A percentile compares a stretch with the other conserved stretches of the same genome.
Evolutionary conservation across 2,797 vertebrate species (phyloP).

Genomic region (Coccyzus lansbergi): DNA sequence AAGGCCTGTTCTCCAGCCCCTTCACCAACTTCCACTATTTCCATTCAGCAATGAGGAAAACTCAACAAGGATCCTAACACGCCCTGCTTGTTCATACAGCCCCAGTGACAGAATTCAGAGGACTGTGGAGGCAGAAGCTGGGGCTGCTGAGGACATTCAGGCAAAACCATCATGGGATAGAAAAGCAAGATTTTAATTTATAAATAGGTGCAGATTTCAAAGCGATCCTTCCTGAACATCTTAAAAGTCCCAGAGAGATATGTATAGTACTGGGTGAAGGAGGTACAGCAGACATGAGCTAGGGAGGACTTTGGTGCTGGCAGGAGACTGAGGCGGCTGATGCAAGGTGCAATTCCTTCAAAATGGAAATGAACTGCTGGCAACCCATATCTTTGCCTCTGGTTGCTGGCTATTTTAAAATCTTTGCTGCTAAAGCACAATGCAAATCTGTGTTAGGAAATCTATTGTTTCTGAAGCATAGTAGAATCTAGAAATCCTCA

Average conservation of each 20-base stretch:
- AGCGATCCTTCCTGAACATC: background rate
- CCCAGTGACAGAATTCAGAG: background rate
- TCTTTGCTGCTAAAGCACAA: background rate
- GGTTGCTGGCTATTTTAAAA: background rate
- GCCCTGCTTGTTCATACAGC: background rate
- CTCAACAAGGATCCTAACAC: background rate
- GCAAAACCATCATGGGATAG: background rate
- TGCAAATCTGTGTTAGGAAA: background rate
- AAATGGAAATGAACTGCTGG: background rate
- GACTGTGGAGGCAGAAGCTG: background rate
- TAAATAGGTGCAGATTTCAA: background rate
- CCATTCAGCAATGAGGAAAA: background rate
- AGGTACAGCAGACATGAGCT: fast-evolving
- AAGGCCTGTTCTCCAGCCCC: too few relatives aligned
- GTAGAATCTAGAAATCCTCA: background rate
- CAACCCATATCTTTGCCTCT: background rate
- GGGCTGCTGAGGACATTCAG: background rate
- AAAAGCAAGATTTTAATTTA: background rate
- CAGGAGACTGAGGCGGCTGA: fast-evolving
- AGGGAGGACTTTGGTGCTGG: background rate
- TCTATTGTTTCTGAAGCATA: background rate
- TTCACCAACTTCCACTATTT: too few relatives aligned
- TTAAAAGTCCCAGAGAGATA: background rate
- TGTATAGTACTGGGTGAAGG: background rate
- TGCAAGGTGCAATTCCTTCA: background rate